Conservation (phyloP, 2,113 vertebrate genomes). For the Eolophus roseicapilla region DNA sequence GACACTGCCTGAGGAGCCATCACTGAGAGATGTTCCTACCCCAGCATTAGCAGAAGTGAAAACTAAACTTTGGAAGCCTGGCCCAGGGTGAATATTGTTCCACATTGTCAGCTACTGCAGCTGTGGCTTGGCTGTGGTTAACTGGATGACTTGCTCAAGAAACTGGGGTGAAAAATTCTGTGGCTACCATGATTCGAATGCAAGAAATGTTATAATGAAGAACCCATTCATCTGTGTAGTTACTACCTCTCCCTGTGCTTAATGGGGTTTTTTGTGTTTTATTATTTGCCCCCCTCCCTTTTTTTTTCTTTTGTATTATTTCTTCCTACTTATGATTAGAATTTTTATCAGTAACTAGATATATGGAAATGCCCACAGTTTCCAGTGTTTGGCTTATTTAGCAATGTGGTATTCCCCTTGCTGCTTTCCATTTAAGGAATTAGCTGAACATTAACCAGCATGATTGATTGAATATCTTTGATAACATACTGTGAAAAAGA, state of each 20-base stretch:
- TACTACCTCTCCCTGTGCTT: not conserved
- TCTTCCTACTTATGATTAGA: not conserved
- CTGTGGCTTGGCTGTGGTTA: not conserved
- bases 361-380: conserved; percentile 1
- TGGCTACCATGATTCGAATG: not conserved
- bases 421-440: not conserved
- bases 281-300: not conserved
- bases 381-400: not conserved
- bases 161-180: not conserved
- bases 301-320: not conserved
- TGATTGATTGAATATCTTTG: not conserved
- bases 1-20: not conserved
- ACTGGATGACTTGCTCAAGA: not conserved
- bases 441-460: not conserved
- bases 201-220: not conserved
- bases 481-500: not conserved
- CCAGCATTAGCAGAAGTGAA: not conserved
- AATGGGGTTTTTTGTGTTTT: not conserved
- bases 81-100: not conserved
- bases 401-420: conserved; percentile 6
- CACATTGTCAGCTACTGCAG: not conserved
- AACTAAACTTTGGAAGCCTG: not conserved
- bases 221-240: not conserved
- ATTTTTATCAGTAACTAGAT: not conserved
- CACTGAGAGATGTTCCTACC: not conserved